These are phyloP conservation scores for Euura saliciscinereae DNA, from an alignment of 1,140 invertebrate species.

Conservation along the genomic window DNA sequence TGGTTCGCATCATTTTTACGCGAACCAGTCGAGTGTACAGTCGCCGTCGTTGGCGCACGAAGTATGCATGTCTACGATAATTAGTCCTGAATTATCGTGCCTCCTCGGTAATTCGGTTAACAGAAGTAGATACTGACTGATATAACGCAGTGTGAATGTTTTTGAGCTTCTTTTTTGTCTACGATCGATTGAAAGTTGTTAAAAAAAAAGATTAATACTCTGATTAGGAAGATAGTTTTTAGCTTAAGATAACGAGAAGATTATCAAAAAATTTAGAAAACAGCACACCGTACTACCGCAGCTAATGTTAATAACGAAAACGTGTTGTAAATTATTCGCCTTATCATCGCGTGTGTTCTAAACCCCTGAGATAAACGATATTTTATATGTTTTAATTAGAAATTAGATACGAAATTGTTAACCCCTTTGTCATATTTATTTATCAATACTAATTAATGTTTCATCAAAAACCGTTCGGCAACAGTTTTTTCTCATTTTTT, in stretches of 20 bases:
- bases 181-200: too few relatives aligned
- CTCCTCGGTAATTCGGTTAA: constrained; percentile 50
- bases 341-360: neutral
- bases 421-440: neutral
- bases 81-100: constrained; percentile 52
- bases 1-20: constrained; percentile 54
- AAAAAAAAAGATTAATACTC: neutral
- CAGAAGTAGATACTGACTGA: constrained; percentile 49
- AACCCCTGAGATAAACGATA: too few relatives aligned
- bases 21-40: constrained; percentile 47
- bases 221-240: neutral
- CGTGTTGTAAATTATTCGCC: neutral
- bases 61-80: constrained; percentile 35
- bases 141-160: neutral
- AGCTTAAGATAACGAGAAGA: neutral
- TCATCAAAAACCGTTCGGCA: neutral
- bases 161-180: too few relatives aligned
- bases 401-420: neutral
- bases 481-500: too few relatives aligned
- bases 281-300: neutral
- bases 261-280: neutral
- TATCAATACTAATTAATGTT: neutral
- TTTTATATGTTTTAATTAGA: neutral
- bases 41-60: neutral
- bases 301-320: too few relatives aligned